Evolutionary conservation across 2,888 invertebrate species (phyloP).

Genomic region (Athrips mouffetella): DNA sequence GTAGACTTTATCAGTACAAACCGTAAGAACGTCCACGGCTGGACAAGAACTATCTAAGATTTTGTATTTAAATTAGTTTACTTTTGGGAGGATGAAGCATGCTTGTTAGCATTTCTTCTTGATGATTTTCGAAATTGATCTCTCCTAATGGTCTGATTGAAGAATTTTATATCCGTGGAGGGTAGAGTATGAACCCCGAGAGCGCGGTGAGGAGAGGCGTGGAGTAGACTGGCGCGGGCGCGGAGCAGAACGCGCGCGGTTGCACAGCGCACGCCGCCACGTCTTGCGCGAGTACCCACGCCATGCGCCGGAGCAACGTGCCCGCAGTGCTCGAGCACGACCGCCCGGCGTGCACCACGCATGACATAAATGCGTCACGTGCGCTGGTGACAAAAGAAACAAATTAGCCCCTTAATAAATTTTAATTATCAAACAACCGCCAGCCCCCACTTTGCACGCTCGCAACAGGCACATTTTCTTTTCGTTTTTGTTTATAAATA

Average conservation of each 20-base stretch:
- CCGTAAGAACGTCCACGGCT: too few species aligned
- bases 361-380: conserved; percentile 58
- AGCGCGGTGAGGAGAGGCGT: conserved; percentile 51
- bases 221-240: conserved; percentile 33
- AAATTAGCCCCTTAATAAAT: background rate
- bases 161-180: conserved; percentile 27
- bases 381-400: conserved; percentile 40
- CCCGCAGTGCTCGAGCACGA: conserved; percentile 51
- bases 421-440: too few species aligned
- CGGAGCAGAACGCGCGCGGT: conserved; percentile 51
- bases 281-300: conserved; percentile 67
- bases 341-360: conserved; percentile 55
- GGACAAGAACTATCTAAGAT: too few species aligned
- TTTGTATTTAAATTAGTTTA: too few species aligned
- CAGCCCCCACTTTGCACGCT: too few species aligned
- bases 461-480: too few species aligned
- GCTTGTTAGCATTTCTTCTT: too few species aligned
- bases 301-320: conserved; percentile 57
- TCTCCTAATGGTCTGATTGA: too few species aligned
- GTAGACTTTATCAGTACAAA: too few species aligned
- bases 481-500: too few species aligned
- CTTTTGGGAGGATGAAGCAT: too few species aligned
- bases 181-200: conserved; percentile 49
- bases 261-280: conserved; percentile 61
- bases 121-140: too few species aligned